Base-by-base conservation (phyloP, 2,888 invertebrate genomes). In the Aphodius granarius region DNA sequence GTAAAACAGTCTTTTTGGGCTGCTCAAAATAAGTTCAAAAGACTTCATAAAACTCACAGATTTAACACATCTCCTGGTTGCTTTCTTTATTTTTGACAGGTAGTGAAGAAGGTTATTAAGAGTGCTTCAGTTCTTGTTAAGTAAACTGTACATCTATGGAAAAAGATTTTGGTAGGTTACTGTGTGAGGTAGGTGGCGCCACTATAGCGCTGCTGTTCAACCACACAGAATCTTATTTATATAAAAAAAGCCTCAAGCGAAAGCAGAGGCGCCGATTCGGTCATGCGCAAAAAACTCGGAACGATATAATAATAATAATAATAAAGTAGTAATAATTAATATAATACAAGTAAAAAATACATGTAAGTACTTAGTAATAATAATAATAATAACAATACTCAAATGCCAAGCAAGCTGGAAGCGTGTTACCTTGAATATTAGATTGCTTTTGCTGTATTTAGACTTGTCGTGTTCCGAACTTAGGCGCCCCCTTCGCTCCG, bases 401-500 rank as follows among this genome's bases (percentile, higher is more conserved):
- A 68, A 68, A 77, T 77, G 77, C 77, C 77, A 77, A 77, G 77
- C 77, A 77, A 81, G 80, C 86, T 85, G 86, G 86, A 89, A 89
- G 91, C 92, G 91, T 92, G 92, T 96, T 97, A 96, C 96, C 96
- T 96, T 96, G 94, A 96, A 95, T 94, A 97, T 96, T 92, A 96
- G 95, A 94, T 95, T 95, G 95, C 95, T 96, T 95, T 96, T 96
- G 92, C 94, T 95, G 93, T 91, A 92, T 93, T 94, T 94, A 89
- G 90, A 91, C 94, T 95, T 95, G 95, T 95, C 94, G 91, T 93
- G 91, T 91, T 96, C 95, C 91, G 95, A 95, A 94, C 95, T 94
- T 93, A 95, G 95, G 91, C 95, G 95, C 92, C 96, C 96, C 93
- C 96, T 94, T 92, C 96, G 93, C 94, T 96, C 95, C 92, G 96